These are phyloP conservation scores for Myzus persicae DNA, from an alignment of 1,140 invertebrate genomes.

Conservation along the genomic window DNA sequence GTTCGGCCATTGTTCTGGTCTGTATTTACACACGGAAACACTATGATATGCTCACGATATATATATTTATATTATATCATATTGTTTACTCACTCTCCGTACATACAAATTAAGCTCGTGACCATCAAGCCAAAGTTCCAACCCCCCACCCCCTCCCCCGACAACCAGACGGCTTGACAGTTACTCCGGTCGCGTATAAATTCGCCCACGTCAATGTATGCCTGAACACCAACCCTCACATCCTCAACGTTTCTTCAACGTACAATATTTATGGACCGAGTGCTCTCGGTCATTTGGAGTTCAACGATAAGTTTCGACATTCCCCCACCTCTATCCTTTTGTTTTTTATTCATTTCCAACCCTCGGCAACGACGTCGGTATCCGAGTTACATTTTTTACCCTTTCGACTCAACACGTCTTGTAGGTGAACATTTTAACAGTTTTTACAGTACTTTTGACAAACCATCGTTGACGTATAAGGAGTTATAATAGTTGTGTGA, in stretches of 20 bases:
- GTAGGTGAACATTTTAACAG: no score
- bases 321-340: no score
- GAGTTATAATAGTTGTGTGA: neutral
- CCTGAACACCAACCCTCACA: neutral
- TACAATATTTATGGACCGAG: no score
- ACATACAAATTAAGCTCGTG: conserved; percentile 33
- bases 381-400: no score
- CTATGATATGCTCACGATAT: neutral
- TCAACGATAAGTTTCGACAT: neutral
- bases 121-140: neutral
- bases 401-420: no score
- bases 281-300: neutral
- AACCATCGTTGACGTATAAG: neutral
- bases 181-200: neutral
- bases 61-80: neutral
- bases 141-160: no score
- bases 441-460: neutral
- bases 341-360: no score
- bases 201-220: neutral
- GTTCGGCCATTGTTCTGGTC: conserved; percentile 1
- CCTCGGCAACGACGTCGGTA: no score
- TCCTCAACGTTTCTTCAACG: neutral
- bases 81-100: neutral
- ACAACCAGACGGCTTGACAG: neutral
- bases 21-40: neutral